phyloP scores from a whole-genome alignment of 2,113 vertebrate genomes.

The Protobothrops flavoviridis region DNA sequence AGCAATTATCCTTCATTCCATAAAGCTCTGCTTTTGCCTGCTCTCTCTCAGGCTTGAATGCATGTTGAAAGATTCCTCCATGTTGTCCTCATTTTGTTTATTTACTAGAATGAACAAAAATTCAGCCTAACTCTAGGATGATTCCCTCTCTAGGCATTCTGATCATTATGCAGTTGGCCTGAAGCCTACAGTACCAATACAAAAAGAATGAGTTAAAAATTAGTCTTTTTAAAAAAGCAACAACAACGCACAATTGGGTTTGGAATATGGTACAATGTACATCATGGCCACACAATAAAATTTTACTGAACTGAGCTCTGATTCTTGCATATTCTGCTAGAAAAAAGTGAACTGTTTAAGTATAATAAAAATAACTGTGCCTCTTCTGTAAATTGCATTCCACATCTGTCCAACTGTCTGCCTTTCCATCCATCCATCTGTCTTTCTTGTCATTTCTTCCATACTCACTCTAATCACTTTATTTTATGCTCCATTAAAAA shows the following conservation, averaged over 20 bases:
- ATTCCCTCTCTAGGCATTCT: slow-evolving; percentile 1
- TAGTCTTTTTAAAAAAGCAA: background rate
- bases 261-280: background rate
- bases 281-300: background rate
- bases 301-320: background rate
- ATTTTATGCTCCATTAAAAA: background rate
- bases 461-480: background rate
- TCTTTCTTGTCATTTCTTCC: background rate
- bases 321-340: background rate
- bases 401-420: background rate
- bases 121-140: background rate
- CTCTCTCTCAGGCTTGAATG: background rate
- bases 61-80: slow-evolving; percentile 10
- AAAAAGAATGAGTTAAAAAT: background rate
- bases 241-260: background rate
- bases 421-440: background rate
- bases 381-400: background rate
- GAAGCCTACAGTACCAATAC: background rate
- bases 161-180: background rate
- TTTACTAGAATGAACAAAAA: slow-evolving; percentile 22
- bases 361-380: background rate
- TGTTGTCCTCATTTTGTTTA: slow-evolving; percentile 25
- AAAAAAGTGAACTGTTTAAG: background rate
- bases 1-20: background rate
- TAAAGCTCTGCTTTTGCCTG: background rate